These are phyloP conservation scores for Helostoma temminkii DNA, from an alignment of 2,797 vertebrate genomes.

Conservation along the genomic window DNA sequence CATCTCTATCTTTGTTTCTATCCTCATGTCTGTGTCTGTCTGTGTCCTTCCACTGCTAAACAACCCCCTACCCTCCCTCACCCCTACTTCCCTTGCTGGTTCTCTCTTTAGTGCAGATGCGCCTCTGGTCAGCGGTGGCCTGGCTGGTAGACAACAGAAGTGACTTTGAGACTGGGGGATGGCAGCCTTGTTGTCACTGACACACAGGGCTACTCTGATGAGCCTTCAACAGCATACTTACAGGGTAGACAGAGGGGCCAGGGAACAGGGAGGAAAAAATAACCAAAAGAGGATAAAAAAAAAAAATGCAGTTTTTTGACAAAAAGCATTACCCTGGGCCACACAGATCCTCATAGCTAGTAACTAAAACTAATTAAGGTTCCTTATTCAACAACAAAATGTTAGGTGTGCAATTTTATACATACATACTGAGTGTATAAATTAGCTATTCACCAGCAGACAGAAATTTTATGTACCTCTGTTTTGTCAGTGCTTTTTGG, in stretches of 20 bases:
- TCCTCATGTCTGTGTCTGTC: constrained; percentile 35
- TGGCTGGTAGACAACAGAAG: constrained; percentile 78
- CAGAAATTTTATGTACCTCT: constrained; percentile 77
- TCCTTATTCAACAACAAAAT: constrained; percentile 11
- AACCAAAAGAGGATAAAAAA: constrained; percentile 17
- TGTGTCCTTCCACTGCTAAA: constrained; percentile 36
- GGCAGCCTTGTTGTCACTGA: constrained; percentile 72
- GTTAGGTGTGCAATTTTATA: constrained; percentile 5
- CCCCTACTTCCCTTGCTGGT: constrained; percentile 57
- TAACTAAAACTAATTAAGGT: neutral
- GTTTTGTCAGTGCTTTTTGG: constrained; percentile 51
- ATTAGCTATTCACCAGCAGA: neutral
- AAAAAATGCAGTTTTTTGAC: neutral
- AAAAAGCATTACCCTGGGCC: neutral
- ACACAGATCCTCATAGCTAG: constrained; percentile 10
- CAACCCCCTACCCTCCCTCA: constrained; percentile 16
- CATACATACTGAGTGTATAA: neutral
- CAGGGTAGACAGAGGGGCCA: constrained; percentile 22
- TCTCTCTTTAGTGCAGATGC: constrained; percentile 70
- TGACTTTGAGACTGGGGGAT: constrained; percentile 83
- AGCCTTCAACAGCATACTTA: constrained; percentile 55
- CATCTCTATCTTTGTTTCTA: constrained; percentile 48
- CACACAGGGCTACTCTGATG: constrained; percentile 62
- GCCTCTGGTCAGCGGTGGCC: constrained; percentile 76
- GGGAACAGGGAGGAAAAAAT: neutral